phyloP scores from a whole-genome alignment of 2,797 vertebrate species.

The Rhinogobio ventralis region DNA sequence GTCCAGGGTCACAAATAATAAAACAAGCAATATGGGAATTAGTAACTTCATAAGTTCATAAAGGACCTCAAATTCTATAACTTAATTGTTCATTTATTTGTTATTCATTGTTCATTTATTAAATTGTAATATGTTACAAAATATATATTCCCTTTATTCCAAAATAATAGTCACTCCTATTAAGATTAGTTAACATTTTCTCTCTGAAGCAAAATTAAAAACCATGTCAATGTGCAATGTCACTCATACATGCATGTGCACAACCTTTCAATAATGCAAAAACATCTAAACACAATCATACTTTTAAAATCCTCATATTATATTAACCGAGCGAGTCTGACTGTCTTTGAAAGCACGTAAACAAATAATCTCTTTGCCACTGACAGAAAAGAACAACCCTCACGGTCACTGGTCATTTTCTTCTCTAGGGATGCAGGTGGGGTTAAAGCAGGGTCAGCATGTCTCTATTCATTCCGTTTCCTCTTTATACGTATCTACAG shows the following conservation, averaged over 20 bases:
- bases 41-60: background rate
- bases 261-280: background rate
- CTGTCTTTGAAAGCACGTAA: background rate
- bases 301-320: constrained; percentile 5
- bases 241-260: background rate
- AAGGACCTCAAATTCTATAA: background rate
- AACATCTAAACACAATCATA: background rate
- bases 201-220: background rate
- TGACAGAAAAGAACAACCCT: background rate
- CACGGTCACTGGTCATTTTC: constrained; percentile 36
- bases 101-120: background rate
- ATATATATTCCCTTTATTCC: background rate
- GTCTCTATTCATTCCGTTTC: constrained; percentile 21
- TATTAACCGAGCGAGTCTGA: background rate
- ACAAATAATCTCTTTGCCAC: background rate
- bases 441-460: background rate
- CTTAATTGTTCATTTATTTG: background rate
- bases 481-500: constrained; percentile 20
- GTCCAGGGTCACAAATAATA: too few relatives aligned
- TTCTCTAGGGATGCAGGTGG: constrained; percentile 17
- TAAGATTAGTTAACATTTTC: background rate
- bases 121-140: background rate
- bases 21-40: background rate
- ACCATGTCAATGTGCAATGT: background rate
- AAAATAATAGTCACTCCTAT: background rate